Base-by-base conservation (phyloP, 2,888 invertebrate species). In the Hirtodrosophila cameraria region DNA sequence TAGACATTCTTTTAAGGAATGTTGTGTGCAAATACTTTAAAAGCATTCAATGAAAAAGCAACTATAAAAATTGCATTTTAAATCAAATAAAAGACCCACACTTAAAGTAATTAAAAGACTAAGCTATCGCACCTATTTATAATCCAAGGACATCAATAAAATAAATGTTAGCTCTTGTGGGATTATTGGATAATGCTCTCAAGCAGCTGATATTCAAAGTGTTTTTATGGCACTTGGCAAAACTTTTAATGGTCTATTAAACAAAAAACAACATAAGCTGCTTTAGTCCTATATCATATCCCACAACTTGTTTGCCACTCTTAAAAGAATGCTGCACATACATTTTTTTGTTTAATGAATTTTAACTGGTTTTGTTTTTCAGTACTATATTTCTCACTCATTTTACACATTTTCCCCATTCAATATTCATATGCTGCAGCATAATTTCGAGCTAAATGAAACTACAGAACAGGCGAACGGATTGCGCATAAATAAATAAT, bases 401-500 rank as follows among this genome's bases (percentile, higher is more conserved):
- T 20, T 38, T 9, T 15, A 23, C 11, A 25, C 39, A 35, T 45
- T 11, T 20, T 18, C 18, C 13, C 15, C 59, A 64, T 69, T 46
- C 53, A 69, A 70, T 69, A 70, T 69, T 69, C 64, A 69, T 69
- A 52, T 54, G 50, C 60, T 55, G 69, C 70, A 59, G 69, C 64
- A 69, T 69, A 69, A 69, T 69, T 64, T 64, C 25, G 27, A 16
- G 25, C 46, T 36, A 54, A 69, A 54, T 54, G 59, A 69, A 55
- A 50, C 59, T 48, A 53, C 59, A 64, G 50, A 31, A 11, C 31
- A 11, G 41, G 33, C 36, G 39, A 54, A 58, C 41, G 45, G 38
- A 25, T 35, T 43, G 49, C 42, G 49, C 70, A 69, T 69, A 59
- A 69, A 69, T 69, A 69, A 69, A 39, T 43, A 43, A 64, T 35